phyloP scores from a whole-genome alignment of 2,888 invertebrate species.

The Tricholauxania praeusta region DNA sequence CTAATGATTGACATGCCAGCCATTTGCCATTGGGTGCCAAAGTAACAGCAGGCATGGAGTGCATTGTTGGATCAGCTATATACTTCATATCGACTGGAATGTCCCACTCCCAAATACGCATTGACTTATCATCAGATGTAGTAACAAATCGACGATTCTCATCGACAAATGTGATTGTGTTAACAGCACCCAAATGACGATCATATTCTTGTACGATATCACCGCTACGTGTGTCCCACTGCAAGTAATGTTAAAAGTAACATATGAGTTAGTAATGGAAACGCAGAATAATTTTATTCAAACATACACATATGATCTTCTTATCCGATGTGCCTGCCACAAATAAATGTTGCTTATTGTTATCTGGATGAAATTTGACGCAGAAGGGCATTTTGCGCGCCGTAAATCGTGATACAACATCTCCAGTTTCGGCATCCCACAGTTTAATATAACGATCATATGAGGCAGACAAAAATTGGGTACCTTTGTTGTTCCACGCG shows the following conservation, averaged over 20 bases:
- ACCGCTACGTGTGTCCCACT: conserved; percentile 96
- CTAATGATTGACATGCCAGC: conserved; percentile 99
- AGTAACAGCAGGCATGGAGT: conserved; percentile 97
- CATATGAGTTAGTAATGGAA: no score
- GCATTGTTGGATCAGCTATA: conserved; percentile 99
- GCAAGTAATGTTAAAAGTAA: conserved; percentile 28
- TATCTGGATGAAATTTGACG: conserved; percentile 97
- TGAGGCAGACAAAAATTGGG: conserved; percentile 94
- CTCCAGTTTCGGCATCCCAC: conserved; percentile 99
- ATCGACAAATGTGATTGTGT: conserved; percentile 99
- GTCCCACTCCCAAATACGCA: conserved; percentile 99
- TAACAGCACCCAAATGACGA: conserved; percentile 97
- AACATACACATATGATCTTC: conserved; percentile 96
- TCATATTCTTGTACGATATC: conserved; percentile 99
- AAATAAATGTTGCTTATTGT: conserved; percentile 96
- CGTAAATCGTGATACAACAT: conserved; percentile 87
- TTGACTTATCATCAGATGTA: conserved; percentile 98
- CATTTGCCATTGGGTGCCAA: conserved; percentile 97
- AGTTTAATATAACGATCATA: conserved; percentile 98
- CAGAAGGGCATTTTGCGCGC: conserved; percentile 98
- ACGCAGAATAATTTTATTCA: no score
- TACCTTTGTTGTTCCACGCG: conserved; percentile 94
- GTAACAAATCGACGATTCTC: conserved; percentile 98
- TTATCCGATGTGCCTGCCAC: conserved; percentile 99
- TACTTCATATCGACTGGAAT: conserved; percentile 99